Evolutionary conservation across 2,113 vertebrate species (phyloP).

Genomic region (Athene noctua): DNA sequence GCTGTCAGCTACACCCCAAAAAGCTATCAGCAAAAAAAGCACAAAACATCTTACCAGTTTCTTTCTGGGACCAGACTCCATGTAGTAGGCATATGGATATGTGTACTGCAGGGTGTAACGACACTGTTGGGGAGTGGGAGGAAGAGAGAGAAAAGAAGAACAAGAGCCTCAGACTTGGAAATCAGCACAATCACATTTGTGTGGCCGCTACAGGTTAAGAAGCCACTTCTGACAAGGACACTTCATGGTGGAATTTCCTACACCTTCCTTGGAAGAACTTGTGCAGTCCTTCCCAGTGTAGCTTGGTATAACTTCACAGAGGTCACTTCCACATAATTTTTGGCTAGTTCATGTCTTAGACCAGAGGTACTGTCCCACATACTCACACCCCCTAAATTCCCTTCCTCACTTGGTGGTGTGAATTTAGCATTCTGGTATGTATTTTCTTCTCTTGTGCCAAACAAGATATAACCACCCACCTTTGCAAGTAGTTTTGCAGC

Average conservation of each 20-base stretch:
- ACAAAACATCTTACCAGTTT: constrained; percentile 86
- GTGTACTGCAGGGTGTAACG: constrained; percentile 99
- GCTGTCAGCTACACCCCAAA: not conserved
- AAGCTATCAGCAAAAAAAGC: not conserved
- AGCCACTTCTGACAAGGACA: not conserved
- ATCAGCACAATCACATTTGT: not conserved
- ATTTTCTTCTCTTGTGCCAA: not conserved
- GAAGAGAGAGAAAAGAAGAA: constrained; percentile 12
- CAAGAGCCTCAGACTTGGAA: not conserved
- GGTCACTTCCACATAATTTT: not conserved
- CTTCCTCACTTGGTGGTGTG: not conserved
- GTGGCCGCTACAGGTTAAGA: not conserved
- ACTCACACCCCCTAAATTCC: not conserved
- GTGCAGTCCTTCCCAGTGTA: not conserved
- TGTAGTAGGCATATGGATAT: constrained; percentile 99
- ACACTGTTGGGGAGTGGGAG: constrained; percentile 76
- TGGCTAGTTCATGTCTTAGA: not conserved
- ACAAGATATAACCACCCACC: constrained; percentile 70
- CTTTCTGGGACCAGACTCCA: constrained; percentile 98
- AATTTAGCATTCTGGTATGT: not conserved
- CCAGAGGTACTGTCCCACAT: not conserved
- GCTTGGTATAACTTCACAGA: not conserved
- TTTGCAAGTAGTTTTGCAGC: constrained; percentile 97
- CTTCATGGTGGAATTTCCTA: not conserved
- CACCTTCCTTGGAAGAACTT: not conserved